phyloP scores from a whole-genome alignment of 1,140 invertebrate genomes.

The Danaus plexippus region DNA sequence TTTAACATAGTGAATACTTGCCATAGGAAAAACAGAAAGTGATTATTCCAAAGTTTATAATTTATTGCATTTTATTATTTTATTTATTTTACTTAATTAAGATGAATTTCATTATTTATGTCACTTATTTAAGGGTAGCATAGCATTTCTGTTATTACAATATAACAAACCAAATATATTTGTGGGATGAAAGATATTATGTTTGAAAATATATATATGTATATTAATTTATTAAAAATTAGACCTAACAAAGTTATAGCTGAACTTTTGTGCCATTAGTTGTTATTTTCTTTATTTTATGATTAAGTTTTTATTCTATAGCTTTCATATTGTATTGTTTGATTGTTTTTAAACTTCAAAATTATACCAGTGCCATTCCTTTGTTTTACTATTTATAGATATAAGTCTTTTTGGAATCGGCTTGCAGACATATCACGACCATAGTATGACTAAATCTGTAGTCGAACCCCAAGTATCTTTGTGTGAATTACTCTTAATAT shows the following conservation, averaged over 20 bases:
- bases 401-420: constrained; percentile 1
- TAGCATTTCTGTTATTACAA: too few species aligned
- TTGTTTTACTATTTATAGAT: background rate
- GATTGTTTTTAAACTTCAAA: background rate
- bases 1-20: constrained; percentile 24
- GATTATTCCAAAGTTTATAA: constrained; percentile 46
- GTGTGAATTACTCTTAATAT: too few species aligned
- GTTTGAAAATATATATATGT: too few species aligned
- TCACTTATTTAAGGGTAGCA: too few species aligned
- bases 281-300: constrained; percentile 11
- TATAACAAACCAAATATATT: too few species aligned
- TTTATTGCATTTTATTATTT: constrained; percentile 40
- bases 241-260: too few species aligned
- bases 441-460: background rate
- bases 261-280: constrained; percentile 26
- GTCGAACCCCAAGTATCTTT: too few species aligned
- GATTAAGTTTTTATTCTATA: constrained; percentile 8
- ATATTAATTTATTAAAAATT: too few species aligned
- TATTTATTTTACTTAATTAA: constrained; percentile 20
- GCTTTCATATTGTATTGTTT: constrained; percentile 4
- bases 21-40: constrained; percentile 38
- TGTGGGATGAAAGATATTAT: too few species aligned
- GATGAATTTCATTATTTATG: background rate
- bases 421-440: background rate
- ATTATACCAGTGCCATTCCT: constrained; percentile 19